phyloP scores from a whole-genome alignment of 2,888 invertebrate genomes.

The Agonum fuliginosum region DNA sequence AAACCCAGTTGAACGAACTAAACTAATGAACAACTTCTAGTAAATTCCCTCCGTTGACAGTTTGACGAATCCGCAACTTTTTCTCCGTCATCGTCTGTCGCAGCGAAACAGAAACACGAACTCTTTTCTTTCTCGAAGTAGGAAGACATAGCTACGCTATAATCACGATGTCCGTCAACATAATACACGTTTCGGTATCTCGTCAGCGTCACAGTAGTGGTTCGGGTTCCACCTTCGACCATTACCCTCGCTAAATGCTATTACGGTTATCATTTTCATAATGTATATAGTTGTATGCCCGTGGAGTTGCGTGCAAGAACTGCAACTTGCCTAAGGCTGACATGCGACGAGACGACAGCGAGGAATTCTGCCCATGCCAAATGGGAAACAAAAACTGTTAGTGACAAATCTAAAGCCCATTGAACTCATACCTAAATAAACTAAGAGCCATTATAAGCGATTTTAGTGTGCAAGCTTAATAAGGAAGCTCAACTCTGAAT shows the following conservation, averaged over 20 bases:
- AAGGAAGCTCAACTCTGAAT: no score
- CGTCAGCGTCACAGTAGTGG: constrained; percentile 48
- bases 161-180: constrained; percentile 38
- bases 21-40: no score
- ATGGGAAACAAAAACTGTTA: no score
- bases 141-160: constrained; percentile 8
- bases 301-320: constrained; percentile 32
- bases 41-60: no score
- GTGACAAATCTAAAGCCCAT: no score
- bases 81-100: constrained; percentile 5
- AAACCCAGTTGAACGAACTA: no score
- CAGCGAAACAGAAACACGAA: background rate
- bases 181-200: constrained; percentile 44
- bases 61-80: background rate
- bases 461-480: no score
- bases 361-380: no score
- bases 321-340: background rate
- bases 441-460: no score
- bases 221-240: constrained; percentile 46
- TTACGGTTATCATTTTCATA: constrained; percentile 57
- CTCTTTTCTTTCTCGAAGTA: background rate
- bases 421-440: no score
- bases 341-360: constrained; percentile 38
- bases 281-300: constrained; percentile 48
- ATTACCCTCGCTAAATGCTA: constrained; percentile 54